Evolutionary conservation across 2,113 vertebrate species (phyloP), one percentile per base, ranked within the genome.

Genomic region (Neoarius graeffei): DNA sequence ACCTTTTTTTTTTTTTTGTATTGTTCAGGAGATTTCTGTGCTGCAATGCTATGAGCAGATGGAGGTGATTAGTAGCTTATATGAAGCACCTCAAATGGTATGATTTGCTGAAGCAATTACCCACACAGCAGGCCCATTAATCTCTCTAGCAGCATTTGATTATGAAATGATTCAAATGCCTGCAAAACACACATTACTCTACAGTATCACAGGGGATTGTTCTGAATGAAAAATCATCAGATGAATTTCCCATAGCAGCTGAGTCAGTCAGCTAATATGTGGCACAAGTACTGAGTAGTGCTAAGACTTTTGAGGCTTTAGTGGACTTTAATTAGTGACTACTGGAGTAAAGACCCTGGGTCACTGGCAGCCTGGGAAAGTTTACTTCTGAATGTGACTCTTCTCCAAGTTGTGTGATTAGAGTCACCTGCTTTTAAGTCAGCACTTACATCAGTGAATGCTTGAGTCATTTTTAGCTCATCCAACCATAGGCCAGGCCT

Each of bases 141-240:
- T 81, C 80, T 73, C 86, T 52, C 83, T 19, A 88, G 67, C 87
- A 59, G 83, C 27, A 23, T 88, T 90, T 84, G 81, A 86, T 90
- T 88, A 73, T 23, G 42, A 71, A 74, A 64, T 84, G 77, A 79
- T 74, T 73, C 77, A 50, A 35, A 84, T 79, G 85, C 10, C 80
- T 86, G 67, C 35, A 62, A 84, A 52, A 50, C 35, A 66, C 73
- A 84, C 85, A 90, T 73, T 81, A 81, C 57, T 87, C 85, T 67
- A 48, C 59, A 67, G 74, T 81, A 88, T 86, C 67, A n/a, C n/a
- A 54, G 60, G 81, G 71, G 80, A 86, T 83, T 83, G 50, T 83
- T 83, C 54, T 62, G 30, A 83, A 79, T 27, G 66, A 52, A 60
- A 88, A 88, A 54, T 50, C 52, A 59, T 52, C 64, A 86, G 76